These are phyloP conservation scores for Spondyliosoma cantharus DNA, from an alignment of 2,797 vertebrate species.

Conservation along the genomic window DNA sequence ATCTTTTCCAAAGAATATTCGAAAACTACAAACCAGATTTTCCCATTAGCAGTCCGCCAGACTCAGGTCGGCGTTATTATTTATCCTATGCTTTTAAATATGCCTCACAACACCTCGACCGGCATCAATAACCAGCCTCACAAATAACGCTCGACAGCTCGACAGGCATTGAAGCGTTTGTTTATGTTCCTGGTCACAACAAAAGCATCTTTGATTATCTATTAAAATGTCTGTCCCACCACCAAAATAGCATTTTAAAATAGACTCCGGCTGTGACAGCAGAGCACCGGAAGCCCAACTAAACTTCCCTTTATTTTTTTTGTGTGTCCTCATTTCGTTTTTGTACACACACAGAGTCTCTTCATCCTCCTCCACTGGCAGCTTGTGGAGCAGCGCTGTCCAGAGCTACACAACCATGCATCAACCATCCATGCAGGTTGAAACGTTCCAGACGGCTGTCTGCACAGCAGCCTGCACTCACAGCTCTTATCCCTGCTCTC, in stretches of 20 bases:
- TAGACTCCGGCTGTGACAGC: conserved; percentile 50
- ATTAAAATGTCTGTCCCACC: conserved; percentile 56
- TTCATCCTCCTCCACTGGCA: conserved; percentile 47
- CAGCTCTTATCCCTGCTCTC: conserved; percentile 63
- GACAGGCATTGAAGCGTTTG: conserved; percentile 28
- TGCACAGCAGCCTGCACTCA: conserved; percentile 64
- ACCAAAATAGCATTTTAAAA: conserved; percentile 64
- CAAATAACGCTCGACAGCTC: conserved; percentile 39
- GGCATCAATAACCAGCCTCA: conserved; percentile 43
- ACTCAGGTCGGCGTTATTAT: conserved; percentile 13
- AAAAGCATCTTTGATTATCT: conserved; percentile 43
- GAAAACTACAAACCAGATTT: conserved; percentile 54
- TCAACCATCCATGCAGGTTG: conserved; percentile 60
- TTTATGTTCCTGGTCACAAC: conserved; percentile 47
- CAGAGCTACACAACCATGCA: conserved; percentile 63
- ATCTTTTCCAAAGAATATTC: conserved; percentile 64
- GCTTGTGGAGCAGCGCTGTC: conserved; percentile 53
- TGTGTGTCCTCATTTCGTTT: conserved; percentile 37
- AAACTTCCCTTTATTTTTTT: conserved; percentile 31
- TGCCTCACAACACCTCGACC: conserved; percentile 33
- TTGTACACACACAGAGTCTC: conserved; percentile 43
- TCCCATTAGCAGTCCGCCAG: conserved; percentile 36
- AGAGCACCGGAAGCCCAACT: conserved; percentile 52
- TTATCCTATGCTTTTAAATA: conserved; percentile 41
- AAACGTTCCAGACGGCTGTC: conserved; percentile 61